Conservation (phyloP, 2,888 invertebrate genomes). For the Aspidiotus rigidus region DNA sequence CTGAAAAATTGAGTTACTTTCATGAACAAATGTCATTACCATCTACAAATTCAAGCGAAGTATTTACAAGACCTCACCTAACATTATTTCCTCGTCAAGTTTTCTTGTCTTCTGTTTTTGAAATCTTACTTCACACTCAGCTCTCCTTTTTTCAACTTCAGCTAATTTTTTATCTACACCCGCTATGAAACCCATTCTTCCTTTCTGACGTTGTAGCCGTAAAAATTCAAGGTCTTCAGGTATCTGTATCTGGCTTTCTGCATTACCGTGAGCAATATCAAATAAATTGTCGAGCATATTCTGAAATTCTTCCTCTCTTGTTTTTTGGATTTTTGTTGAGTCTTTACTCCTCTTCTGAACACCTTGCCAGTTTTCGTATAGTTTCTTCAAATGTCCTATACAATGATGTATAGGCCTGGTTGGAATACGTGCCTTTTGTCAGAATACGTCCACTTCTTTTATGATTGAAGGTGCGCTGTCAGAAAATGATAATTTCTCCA, state of each 20-base stretch:
- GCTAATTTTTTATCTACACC: neutral
- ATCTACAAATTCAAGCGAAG: neutral
- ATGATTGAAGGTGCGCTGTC: neutral
- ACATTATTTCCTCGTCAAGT: neutral
- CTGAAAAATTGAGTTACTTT: too few species aligned
- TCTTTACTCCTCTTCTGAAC: conserved; percentile 5
- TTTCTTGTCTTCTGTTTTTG: neutral
- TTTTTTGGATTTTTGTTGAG: conserved; percentile 5
- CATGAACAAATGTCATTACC: too few species aligned
- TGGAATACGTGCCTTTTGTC: conserved; percentile 12
- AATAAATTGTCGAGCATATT: conserved; percentile 1
- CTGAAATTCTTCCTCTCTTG: conserved; percentile 16
- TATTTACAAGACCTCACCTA: neutral
- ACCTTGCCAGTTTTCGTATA: conserved; percentile 9
- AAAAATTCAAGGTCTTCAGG: conserved; percentile 13
- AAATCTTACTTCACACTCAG: neutral
- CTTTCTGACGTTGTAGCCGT: conserved; percentile 3
- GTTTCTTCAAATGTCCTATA: conserved; percentile 10
- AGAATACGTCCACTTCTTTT: conserved; percentile 5
- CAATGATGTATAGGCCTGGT: conserved; percentile 8
- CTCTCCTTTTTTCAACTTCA: neutral
- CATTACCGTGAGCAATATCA: conserved; percentile 16
- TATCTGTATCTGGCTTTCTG: conserved; percentile 1
- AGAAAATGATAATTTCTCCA: neutral
- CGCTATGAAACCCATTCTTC: neutral